Evolutionary conservation across 2,888 invertebrate species (phyloP).

Genomic region (Gastracanthus pulcherrimus): DNA sequence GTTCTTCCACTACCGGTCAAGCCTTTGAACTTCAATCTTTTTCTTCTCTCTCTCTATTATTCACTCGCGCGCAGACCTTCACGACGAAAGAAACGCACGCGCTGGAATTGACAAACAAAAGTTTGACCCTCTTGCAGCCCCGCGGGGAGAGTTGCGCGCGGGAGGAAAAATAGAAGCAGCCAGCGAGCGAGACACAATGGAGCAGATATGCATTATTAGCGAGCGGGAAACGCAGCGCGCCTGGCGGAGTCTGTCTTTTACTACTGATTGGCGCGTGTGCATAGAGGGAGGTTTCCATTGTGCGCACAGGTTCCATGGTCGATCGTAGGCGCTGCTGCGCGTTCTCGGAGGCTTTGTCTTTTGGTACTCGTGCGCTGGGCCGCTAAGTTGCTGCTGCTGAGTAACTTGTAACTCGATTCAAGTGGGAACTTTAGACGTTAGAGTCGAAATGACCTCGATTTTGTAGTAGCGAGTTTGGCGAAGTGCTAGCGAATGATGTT

Average conservation of each 20-base stretch:
- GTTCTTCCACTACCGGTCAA: no score
- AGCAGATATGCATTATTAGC: constrained; percentile 6
- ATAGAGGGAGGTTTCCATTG: not conserved
- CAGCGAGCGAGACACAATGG: constrained; percentile 12
- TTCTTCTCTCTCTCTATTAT: no score
- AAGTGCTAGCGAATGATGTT: no score
- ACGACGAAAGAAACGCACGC: not conserved
- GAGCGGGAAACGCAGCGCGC: constrained; percentile 18
- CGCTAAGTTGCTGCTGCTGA: no score
- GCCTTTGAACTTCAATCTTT: no score
- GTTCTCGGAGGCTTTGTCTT: constrained; percentile 23
- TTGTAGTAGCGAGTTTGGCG: no score
- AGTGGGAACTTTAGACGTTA: no score
- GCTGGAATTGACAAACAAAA: constrained; percentile 1
- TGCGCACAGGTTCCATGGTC: not conserved
- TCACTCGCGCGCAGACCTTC: no score
- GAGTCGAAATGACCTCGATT: no score
- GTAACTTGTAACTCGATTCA: constrained; percentile 21
- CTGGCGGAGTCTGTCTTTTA: not conserved
- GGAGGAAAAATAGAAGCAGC: not conserved
- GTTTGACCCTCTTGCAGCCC: constrained; percentile 2
- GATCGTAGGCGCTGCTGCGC: not conserved
- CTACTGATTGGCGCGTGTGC: constrained; percentile 21
- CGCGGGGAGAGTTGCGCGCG: not conserved
- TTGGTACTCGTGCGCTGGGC: not conserved